Evolutionary conservation across 1,140 invertebrate genomes (phyloP), one percentile per base, ranked within the genome.

Genomic region (Tetragonula clypearis): DNA sequence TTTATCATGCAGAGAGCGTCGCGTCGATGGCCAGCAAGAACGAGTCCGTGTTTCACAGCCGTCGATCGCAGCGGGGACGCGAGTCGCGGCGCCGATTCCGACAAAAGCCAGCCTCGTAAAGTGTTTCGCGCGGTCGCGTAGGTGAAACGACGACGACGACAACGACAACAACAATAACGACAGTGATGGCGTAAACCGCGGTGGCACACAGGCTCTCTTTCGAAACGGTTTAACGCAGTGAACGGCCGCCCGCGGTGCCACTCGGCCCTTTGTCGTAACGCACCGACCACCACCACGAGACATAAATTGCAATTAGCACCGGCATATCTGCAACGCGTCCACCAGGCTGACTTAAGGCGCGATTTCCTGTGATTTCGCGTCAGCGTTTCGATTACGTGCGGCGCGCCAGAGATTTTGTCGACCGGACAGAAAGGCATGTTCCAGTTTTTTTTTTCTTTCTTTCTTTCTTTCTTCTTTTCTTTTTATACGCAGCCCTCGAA

Each of bases 261-360:
- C 41, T 49, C 41, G 80, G 86, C 82, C 90, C 93, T 93, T 93
- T 93, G 91, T 93, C 90, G 87, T 86, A 83, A 88, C 86, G 74
- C 75, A 89, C 86, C 93, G 91, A 92, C 90, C 86, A 92, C 90
- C 84, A 91, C 91, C 90, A 93, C 93, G 91, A 92, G 93, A 93
- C 93, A 93, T 93, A 93, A 94, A 93, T 94, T 92, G 93, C 93
- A 94, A 94, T 94, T 93, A 94, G 92, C 91, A 92, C 87, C 87
- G 80, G 69, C 87, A 81, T 90, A 90, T 90, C 88, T 84, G 62
- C 86, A 72, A 84, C 80, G 87, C 82, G 87, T 79, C 56, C 62
- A 58, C 41, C 62, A 76, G 49, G 30, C 74, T 15, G 65, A 66
- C 58, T 73, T 69, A 71, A 79, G 72, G 80, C 69, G 86, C 76